phyloP scores from a whole-genome alignment of 2,113 vertebrate species.

The Tangachromis dhanisi region DNA sequence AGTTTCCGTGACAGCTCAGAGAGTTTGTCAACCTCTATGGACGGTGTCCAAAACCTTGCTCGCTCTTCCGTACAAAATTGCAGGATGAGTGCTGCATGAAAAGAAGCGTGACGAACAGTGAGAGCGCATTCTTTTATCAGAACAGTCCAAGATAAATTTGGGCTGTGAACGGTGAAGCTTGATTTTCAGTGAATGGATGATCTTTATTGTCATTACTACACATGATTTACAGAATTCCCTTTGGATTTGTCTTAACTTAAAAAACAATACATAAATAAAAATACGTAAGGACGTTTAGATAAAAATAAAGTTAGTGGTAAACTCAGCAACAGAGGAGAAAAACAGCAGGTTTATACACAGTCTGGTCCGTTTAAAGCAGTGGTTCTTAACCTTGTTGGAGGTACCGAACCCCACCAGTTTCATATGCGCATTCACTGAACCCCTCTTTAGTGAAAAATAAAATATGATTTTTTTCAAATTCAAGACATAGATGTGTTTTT shows the following conservation, averaged over 20 bases:
- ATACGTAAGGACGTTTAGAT: background rate
- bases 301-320: background rate
- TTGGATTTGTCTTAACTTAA: background rate
- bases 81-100: background rate
- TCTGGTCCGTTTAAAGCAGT: background rate
- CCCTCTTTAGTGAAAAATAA: background rate
- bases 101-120: background rate
- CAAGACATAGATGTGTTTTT: background rate
- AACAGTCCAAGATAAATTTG: no score
- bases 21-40: background rate
- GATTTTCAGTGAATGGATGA: background rate
- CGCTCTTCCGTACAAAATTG: background rate
- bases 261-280: background rate
- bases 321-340: background rate
- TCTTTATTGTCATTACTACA: background rate
- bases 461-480: background rate
- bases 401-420: rapidly evolving
- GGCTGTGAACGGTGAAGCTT: background rate
- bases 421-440: background rate
- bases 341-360: background rate
- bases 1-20: background rate
- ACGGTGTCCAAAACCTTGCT: background rate
- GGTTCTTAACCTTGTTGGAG: background rate
- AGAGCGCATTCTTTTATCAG: background rate
- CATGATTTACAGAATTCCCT: background rate